A percentile compares a stretch with the other conserved stretches of the same genome.
Conservation (phyloP, 2,113 vertebrate genomes). For the Turdus rufiventris region DNA sequence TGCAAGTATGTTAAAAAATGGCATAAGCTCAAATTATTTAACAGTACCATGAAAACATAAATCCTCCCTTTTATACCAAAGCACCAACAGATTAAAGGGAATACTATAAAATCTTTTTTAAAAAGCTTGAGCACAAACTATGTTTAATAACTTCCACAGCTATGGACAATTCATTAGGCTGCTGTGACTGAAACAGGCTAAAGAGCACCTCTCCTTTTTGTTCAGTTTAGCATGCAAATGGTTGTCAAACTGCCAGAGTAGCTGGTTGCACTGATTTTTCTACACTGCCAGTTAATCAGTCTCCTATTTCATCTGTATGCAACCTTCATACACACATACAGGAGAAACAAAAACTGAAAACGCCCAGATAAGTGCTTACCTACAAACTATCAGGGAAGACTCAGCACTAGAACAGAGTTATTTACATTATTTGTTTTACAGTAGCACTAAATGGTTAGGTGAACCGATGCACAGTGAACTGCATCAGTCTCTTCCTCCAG, state of each 20-base stretch:
- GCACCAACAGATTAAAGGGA: neutral
- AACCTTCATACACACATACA: neutral
- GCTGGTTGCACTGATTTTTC: conserved; percentile 21
- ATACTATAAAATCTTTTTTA: neutral
- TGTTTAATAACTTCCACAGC: neutral
- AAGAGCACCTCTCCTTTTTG: neutral
- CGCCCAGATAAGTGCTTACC: neutral
- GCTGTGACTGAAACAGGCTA: neutral
- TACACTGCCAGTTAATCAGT: neutral
- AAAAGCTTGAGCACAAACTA: neutral
- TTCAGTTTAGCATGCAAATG: conserved; percentile 18
- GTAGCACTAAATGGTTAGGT: neutral
- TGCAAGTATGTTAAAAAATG: neutral
- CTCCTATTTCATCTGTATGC: conserved; percentile 32
- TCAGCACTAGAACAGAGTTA: neutral
- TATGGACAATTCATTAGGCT: conserved; percentile 4
- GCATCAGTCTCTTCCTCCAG: neutral
- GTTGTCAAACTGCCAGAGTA: conserved; percentile 1
- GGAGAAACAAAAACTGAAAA: neutral
- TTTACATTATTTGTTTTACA: neutral
- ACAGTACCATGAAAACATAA: conserved; percentile 44
- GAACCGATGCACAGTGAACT: neutral
- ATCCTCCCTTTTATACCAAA: conserved; percentile 15
- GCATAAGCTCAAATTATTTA: conserved; percentile 3
- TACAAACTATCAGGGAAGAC: neutral